A percentile compares a stretch with the other conserved stretches of the same genome.
These are phyloP conservation scores for Aurelia sp. DNA, from an alignment of 30 jellyfish, hydroid and myxozoan species.

Conservation along the genomic window DNA sequence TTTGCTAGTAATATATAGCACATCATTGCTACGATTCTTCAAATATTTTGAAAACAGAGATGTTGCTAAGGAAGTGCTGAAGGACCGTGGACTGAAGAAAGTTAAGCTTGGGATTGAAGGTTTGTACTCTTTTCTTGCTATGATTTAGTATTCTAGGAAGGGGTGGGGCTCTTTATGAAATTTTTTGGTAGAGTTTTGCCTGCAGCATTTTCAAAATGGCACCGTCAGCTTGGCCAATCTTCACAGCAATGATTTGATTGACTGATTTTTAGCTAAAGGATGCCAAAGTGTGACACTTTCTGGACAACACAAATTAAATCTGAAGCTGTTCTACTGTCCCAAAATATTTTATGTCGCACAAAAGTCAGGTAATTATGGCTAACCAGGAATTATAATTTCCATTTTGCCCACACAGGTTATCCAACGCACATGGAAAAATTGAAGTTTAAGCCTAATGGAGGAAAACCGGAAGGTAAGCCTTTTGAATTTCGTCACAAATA, in stretches of 20 bases:
- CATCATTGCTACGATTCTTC: conserved; percentile 79
- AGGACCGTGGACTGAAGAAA: conserved; percentile 90
- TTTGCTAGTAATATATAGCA: conserved; percentile 72
- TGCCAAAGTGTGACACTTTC: no score
- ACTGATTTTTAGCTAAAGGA: no score
- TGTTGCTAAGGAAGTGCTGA: conserved; percentile 93
- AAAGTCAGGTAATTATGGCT: background rate
- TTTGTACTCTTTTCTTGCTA: background rate
- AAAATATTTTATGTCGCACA: no score
- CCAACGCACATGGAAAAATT: conserved; percentile 97
- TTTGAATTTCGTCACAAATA: no score
- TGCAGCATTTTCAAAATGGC: no score
- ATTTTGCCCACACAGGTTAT: conserved; percentile 42
- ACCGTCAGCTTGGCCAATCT: no score
- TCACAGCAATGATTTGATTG: no score
- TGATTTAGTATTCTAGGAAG: background rate
- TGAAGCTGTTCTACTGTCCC: no score
- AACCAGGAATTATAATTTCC: background rate
- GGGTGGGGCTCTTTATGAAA: no score
- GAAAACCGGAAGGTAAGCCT: conserved; percentile 89
- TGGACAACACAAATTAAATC: no score
- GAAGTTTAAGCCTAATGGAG: conserved; percentile 87
- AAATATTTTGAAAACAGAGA: conserved; percentile 94
- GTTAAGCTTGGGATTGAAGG: conserved; percentile 96
- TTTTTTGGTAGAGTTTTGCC: no score